Conservation (phyloP, 1,140 invertebrate species). For the Drosophila pseudoobscura region DNA sequence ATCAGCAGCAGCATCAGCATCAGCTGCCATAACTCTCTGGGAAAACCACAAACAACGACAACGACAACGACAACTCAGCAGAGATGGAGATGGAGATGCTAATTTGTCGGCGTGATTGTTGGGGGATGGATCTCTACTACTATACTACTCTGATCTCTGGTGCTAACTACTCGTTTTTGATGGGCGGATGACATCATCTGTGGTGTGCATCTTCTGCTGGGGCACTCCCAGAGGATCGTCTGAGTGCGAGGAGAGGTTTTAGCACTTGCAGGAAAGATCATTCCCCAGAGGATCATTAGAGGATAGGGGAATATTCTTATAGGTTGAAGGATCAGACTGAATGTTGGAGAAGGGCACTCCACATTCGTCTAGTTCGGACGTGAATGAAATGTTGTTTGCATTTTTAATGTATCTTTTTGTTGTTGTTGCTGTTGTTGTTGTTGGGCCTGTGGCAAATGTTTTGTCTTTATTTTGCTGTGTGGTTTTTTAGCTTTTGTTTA, state of each 20-base stretch:
- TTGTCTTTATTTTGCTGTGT: constrained; percentile 45
- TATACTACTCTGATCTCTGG: too few species aligned
- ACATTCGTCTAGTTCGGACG: constrained; percentile 4
- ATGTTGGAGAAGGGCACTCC: constrained; percentile 6
- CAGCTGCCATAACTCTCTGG: constrained; percentile 25
- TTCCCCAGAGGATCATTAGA: too few species aligned
- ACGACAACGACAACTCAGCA: too few species aligned
- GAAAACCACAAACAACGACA: neutral
- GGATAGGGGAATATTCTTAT: neutral
- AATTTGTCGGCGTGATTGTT: constrained; percentile 46
- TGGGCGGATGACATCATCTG: too few species aligned
- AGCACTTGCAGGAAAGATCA: too few species aligned
- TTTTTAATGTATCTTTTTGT: constrained; percentile 43
- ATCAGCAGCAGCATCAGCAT: too few species aligned
- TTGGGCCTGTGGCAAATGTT: constrained; percentile 45
- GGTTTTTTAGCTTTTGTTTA: constrained; percentile 29
- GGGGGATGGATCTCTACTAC: constrained; percentile 1
- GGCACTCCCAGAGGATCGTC: too few species aligned
- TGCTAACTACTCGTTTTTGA: too few species aligned
- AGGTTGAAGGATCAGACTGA: neutral
- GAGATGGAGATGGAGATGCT: neutral
- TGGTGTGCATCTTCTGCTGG: too few species aligned
- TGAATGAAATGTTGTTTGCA: constrained; percentile 33
- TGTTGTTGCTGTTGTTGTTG: constrained; percentile 12
- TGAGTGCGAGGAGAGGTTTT: too few species aligned